These are phyloP conservation scores for Lordiphosa andalusiaca DNA, from an alignment of 2,888 invertebrate species.

Conservation along the genomic window DNA sequence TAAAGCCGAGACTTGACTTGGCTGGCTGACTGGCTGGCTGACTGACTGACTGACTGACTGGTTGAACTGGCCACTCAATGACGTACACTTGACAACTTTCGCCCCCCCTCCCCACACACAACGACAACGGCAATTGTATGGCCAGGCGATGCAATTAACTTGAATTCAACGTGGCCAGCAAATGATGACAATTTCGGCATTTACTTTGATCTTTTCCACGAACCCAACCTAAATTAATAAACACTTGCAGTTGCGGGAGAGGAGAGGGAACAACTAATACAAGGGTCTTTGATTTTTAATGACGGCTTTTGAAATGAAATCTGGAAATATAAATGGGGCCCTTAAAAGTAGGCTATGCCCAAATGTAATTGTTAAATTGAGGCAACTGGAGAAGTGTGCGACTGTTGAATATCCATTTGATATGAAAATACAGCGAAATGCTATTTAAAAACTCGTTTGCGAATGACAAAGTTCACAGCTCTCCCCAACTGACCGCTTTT, in stretches of 20 bases:
- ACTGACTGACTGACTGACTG: no score
- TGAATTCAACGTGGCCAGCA: conserved; percentile 27
- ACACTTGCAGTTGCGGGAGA: conserved; percentile 3
- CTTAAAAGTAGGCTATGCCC: conserved; percentile 1
- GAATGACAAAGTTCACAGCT: no score
- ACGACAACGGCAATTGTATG: conserved; percentile 19
- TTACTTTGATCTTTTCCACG: conserved; percentile 7
- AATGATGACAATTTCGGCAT: conserved; percentile 7
- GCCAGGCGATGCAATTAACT: conserved; percentile 57
- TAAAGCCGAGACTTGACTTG: conserved; percentile 11
- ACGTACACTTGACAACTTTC: conserved; percentile 39
- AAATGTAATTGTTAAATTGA: conserved; percentile 2
- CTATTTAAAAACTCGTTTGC: no score
- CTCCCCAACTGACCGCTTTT: neutral
- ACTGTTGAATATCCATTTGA: no score
- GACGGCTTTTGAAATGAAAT: conserved; percentile 1
- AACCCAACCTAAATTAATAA: conserved; percentile 9
- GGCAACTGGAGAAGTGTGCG: neutral
- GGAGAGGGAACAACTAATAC: neutral
- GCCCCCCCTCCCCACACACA: conserved; percentile 34
- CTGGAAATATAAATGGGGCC: neutral
- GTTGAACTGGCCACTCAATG: conserved; percentile 32
- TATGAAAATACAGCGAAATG: no score
- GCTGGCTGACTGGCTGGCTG: conserved; percentile 5
- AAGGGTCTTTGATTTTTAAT: conserved; percentile 10